Percentiles rank a stretch among this genome's conserved stretches.
Evolutionary conservation across 2,113 vertebrate genomes (phyloP).

Genomic region (Phyllostomus discolor): DNA sequence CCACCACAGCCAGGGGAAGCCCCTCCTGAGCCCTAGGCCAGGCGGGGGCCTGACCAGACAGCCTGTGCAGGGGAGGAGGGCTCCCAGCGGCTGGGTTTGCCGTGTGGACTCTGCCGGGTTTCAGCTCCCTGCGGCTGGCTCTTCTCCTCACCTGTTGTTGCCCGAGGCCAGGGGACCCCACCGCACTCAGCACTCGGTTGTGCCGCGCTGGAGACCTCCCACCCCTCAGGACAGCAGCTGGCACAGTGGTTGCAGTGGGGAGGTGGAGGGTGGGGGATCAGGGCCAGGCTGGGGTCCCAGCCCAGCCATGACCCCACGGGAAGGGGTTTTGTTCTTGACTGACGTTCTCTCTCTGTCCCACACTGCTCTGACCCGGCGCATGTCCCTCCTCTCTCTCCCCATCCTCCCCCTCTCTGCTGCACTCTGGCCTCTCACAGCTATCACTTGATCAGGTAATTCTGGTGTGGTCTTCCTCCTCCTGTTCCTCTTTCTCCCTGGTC

Average conservation of each 20-base stretch:
- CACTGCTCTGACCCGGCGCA: slow-evolving; percentile 90
- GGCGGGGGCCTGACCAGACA: background rate
- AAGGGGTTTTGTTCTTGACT: slow-evolving; percentile 51
- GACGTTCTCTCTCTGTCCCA: slow-evolving; percentile 80
- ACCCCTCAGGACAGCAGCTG: slow-evolving; percentile 73
- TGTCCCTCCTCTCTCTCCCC: slow-evolving; percentile 85
- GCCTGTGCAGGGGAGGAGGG: background rate
- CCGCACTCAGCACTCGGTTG: background rate
- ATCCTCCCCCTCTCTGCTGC: slow-evolving; percentile 82
- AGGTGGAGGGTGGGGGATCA: background rate
- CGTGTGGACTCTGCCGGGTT: background rate
- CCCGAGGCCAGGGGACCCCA: background rate
- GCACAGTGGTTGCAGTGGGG: background rate
- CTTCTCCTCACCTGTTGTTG: background rate
- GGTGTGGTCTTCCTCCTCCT: slow-evolving; percentile 79
- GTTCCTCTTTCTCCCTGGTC: slow-evolving; percentile 68
- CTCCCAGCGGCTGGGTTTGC: background rate
- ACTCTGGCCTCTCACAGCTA: slow-evolving; percentile 96
- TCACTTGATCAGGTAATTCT: slow-evolving; percentile 99
- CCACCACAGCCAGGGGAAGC: background rate
- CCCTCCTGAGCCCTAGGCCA: background rate
- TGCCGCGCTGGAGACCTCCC: background rate
- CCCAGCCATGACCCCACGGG: background rate
- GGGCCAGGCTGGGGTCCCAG: background rate
- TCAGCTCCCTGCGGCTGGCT: accelerated